Conservation (phyloP, 2,888 invertebrate species). For the Eupithecia exiguata region DNA sequence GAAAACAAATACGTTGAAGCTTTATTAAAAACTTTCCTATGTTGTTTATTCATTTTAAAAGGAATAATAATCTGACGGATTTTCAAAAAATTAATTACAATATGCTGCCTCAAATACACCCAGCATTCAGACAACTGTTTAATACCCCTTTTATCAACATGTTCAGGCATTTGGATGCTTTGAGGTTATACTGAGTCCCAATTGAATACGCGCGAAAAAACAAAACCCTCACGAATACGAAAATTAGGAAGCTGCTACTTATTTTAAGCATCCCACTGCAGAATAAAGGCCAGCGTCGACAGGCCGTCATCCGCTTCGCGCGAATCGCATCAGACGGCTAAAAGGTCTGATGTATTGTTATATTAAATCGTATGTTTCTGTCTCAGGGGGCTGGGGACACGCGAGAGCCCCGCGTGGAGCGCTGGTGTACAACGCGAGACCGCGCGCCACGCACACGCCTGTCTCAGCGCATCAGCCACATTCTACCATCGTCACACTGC, state of each 20-base stretch:
- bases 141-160: no score
- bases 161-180: no score
- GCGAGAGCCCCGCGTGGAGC: conserved; percentile 63
- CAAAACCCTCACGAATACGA: no score
- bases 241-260: no score
- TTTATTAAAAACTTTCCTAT: background rate
- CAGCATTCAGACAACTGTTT: no score
- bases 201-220: no score
- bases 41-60: background rate
- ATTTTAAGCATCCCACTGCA: no score
- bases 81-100: background rate
- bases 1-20: no score
- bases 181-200: no score
- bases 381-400: conserved; percentile 56
- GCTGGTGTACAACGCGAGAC: conserved; percentile 68
- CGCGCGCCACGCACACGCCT: conserved; percentile 46
- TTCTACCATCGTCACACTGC: conserved; percentile 61
- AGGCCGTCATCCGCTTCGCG: no score
- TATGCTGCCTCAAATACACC: background rate
- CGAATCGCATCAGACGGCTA: no score
- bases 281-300: no score
- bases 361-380: background rate
- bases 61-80: background rate
- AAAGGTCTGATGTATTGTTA: background rate
- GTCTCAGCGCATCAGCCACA: conserved; percentile 54